Evolutionary conservation across 2,888 invertebrate species (phyloP).

Genomic region (Ctena decussata): DNA sequence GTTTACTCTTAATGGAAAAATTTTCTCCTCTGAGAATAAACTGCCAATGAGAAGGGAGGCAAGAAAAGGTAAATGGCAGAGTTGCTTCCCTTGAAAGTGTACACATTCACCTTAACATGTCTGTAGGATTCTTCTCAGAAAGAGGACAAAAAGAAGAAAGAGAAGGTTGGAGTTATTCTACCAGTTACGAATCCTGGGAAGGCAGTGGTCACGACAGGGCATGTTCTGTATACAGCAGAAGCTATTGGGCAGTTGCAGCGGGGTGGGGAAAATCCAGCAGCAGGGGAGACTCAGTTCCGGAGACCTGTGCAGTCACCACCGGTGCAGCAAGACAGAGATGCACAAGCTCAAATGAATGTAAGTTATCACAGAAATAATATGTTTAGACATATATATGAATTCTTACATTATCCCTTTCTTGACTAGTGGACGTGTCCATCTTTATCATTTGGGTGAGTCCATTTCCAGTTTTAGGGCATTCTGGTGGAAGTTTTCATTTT

Average conservation of each 20-base stretch:
- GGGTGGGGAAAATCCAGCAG: not conserved
- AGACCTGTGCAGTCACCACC: not conserved
- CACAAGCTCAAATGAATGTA: not conserved
- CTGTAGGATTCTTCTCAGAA: constrained; percentile 60
- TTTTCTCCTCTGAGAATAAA: too few relatives aligned
- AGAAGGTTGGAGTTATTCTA: constrained; percentile 69
- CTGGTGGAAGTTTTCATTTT: too few relatives aligned
- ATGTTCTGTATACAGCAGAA: not conserved
- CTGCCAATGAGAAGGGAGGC: too few relatives aligned
- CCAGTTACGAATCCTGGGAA: not conserved
- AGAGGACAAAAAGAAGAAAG: constrained; percentile 73
- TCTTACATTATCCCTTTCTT: too few relatives aligned
- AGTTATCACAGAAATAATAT: not conserved
- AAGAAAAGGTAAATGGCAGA: too few relatives aligned
- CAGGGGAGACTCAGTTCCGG: not conserved
- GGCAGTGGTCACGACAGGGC: not conserved
- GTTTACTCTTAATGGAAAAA: too few relatives aligned
- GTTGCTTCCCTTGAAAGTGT: too few relatives aligned
- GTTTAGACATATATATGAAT: too few relatives aligned
- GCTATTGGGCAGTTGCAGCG: not conserved
- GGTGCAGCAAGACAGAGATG: not conserved
- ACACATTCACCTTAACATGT: too few relatives aligned
- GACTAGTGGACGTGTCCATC: too few relatives aligned
- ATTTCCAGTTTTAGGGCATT: too few relatives aligned
- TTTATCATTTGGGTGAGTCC: too few relatives aligned